Evolutionary conservation across 1,140 invertebrate species (phyloP), one percentile per base, ranked within the genome.

Genomic region (Paracyclopina nana): DNA sequence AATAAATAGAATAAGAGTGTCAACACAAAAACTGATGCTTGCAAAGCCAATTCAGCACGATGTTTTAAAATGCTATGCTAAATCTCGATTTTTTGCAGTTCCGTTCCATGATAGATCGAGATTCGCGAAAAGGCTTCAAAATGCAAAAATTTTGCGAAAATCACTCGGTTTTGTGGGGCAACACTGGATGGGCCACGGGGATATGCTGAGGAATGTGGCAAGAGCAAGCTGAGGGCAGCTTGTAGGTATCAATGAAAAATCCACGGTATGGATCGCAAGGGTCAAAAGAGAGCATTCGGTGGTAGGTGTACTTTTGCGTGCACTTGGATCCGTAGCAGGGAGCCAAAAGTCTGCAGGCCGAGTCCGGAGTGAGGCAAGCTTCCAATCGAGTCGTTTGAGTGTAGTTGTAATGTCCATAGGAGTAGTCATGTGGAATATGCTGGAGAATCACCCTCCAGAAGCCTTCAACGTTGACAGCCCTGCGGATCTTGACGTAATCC

Each of bases 241-340:
- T 54, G 54, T 54, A 58, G 14, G 48, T 53, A 31, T 58, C 57
- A 42, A 57, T 56, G 40, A 57, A 57, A 25, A 58, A 45, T 25
- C 57, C 57, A 46, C 43, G 55, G 30, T 55, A 56, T 18, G 55
- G 45, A 44, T 58, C 53, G 29, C 57, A 58, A 11, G 57, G 57
- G 30, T 58, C 57, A 16, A 54, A 53, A 22, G 56, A 56, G 6
- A 58, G 44, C 52, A 58, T 51, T 4, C 57, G 51, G 22, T 58
- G 57, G 34, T 58, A 57, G 26, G 54, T 48, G 49, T 57, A 58
- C 52, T 58, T 58, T 52, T 58, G 57, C 6, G 55, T 31, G 24
- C 57, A 58, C 14, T 55, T 50, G 20, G 54, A 55, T 34, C 54
- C 50, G 34, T 54, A 54, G 38, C 57, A 58, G 4, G 57, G 57